Evolutionary conservation across 1,140 invertebrate genomes (phyloP).

Genomic region (Dinothrombium tinctorium): DNA sequence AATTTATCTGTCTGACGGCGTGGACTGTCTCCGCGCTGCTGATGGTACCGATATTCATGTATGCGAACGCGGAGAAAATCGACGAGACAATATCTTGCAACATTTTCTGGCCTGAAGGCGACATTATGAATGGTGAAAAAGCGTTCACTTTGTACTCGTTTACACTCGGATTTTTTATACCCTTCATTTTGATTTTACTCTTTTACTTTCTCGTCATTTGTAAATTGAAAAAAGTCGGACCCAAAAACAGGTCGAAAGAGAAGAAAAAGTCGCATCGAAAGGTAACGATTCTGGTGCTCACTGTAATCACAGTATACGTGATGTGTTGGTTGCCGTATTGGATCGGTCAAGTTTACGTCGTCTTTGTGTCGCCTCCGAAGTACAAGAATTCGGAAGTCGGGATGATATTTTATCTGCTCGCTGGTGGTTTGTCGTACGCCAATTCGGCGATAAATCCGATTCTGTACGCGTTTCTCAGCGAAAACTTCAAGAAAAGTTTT

Average conservation of each 20-base stretch:
- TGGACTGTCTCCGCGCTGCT: constrained; percentile 58
- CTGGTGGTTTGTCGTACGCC: constrained; percentile 72
- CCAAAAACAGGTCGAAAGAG: constrained; percentile 45
- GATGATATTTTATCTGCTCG: constrained; percentile 51
- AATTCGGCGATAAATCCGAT: constrained; percentile 95
- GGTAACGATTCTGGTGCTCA: constrained; percentile 78
- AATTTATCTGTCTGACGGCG: constrained; percentile 50
- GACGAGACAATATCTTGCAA: constrained; percentile 35
- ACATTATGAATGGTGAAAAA: constrained; percentile 28
- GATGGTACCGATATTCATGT: constrained; percentile 74
- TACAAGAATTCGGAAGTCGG: constrained; percentile 40
- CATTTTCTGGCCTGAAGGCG: constrained; percentile 46
- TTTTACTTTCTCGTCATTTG: constrained; percentile 85
- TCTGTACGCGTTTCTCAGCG: constrained; percentile 75
- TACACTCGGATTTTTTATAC: constrained; percentile 72
- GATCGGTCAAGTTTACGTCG: constrained; percentile 38
- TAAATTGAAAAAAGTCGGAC: constrained; percentile 37
- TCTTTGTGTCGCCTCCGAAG: constrained; percentile 18
- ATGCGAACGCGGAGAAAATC: constrained; percentile 41
- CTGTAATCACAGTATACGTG: constrained; percentile 84
- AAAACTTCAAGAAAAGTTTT: constrained; percentile 86
- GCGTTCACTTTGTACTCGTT: constrained; percentile 78
- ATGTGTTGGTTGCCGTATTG: constrained; percentile 92
- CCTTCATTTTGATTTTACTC: constrained; percentile 68
- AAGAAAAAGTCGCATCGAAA: constrained; percentile 75